Base-by-base conservation (phyloP, 2,888 invertebrate genomes). In the Danaus chrysippus region DNA sequence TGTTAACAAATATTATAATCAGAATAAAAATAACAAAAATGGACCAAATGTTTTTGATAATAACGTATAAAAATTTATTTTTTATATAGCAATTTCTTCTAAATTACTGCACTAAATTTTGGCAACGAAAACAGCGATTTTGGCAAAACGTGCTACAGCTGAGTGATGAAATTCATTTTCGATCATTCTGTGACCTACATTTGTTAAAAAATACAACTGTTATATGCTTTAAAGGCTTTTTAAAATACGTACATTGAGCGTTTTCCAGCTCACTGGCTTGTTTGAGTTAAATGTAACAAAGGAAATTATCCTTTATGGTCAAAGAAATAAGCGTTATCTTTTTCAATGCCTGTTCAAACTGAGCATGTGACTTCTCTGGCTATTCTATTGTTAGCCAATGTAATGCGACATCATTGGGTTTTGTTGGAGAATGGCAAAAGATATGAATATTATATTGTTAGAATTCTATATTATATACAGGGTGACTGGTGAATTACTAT, bases 141-240 rank as follows among this genome's bases (percentile, higher is more conserved):
- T 49, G 49, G 49, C 49, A 49, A 49, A 34, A 49, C 49, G 10
- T 17, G 49, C 49, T 49, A 10, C 44, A 63, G 58, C 49, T 66
- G 61, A 66, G 63, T 63, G 61, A 66, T 61, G 58, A 56, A 66
- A 63, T 56, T 56, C 59, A 56, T 59, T 63, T 61, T 57, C 15
- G 54, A 63, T 61, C 61, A 63, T 63, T 63, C 63, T 46, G 59
- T 66, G 66, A 66, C 66, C 66, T 58, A 63, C 56, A 63, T 66
- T 59, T 61, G 60, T 58, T 46, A 59, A 54, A 59, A 34, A 49
- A 62, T 62, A 59, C 63, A 52, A 56, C 59, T 43, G 19, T 43
- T 53, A 59, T 62, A 54, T 46, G 54, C 54, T 62, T 62, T 62
- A 55, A 63, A 53, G 53, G 19, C 53, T 52, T 63, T 63, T 59